Percentiles rank a stretch among this genome's conserved stretches.
These are phyloP conservation scores for Rhagophthalmus giganteus DNA, from an alignment of 2,888 invertebrate genomes.

Conservation along the genomic window DNA sequence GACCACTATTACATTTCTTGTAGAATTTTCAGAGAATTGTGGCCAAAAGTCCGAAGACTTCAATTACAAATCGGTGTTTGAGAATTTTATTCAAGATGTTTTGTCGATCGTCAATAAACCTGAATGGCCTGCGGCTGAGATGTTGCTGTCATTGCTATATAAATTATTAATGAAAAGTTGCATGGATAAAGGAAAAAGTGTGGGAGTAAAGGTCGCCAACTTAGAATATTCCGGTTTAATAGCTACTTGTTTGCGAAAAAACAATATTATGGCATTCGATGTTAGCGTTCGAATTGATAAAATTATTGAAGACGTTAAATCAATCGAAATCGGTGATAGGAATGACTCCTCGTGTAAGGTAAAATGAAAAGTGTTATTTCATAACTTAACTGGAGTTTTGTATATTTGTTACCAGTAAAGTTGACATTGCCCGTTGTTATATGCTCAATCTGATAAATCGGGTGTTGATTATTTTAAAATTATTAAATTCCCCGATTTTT, in stretches of 20 bases:
- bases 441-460: too few relatives aligned
- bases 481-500: too few relatives aligned
- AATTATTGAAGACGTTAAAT: conserved; percentile 85
- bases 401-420: too few relatives aligned
- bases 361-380: too few relatives aligned
- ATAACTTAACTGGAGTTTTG: too few relatives aligned
- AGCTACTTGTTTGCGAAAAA: conserved; percentile 89
- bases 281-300: conserved; percentile 90
- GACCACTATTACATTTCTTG: conserved; percentile 93
- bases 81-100: conserved; percentile 98
- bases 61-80: conserved; percentile 95
- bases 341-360: conserved; percentile 52
- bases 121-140: conserved; percentile 98
- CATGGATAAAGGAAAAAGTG: conserved; percentile 93
- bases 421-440: too few relatives aligned
- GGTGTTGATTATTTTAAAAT: too few relatives aligned
- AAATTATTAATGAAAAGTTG: conserved; percentile 78
- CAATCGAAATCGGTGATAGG: conserved; percentile 83
- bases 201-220: conserved; percentile 93
- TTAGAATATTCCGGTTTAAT: conserved; percentile 97
- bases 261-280: conserved; percentile 86
- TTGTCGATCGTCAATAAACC: conserved; percentile 97
- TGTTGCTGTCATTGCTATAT: conserved; percentile 84
- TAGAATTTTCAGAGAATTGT: conserved; percentile 94
- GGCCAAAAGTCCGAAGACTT: conserved; percentile 88